Base-by-base conservation (phyloP, 1,140 invertebrate genomes). In the Lepidurus arcticus region DNA sequence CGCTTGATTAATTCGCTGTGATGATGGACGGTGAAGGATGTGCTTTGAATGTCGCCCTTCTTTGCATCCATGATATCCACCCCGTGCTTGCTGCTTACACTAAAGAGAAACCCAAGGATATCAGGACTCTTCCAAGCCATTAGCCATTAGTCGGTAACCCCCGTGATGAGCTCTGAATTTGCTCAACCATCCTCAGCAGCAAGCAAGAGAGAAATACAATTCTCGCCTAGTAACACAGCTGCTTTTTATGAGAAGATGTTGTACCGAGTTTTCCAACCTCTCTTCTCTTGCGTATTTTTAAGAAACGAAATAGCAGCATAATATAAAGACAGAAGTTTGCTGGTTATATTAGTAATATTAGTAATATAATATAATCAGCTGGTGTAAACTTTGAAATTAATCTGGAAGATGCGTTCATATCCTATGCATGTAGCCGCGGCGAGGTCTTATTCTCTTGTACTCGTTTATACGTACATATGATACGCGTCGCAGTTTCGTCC, bases 91-190 rank as follows among this genome's bases (percentile, higher is more conserved):
- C 53, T 65, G 53, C 53, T 65, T 7, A n/a, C 16, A 21, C 53
- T 21, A 34, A 34, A 34, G 53, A 65, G 16, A 65, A 65, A 65
- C 53, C 53, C 53, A 21, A 65, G 9, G 53, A 65, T 65, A 65
- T 65, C 53, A 65, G 53, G 53, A 65, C 53, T 21, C 21, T 65
- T 65, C 53, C 21, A 65, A 65, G 53, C 53, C 53, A 65, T 65
- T 65, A 65, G 53, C 53, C 53, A 65, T 65, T 65, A 65, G 53
- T 65, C 53, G 53, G 53, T 65, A 65, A 65, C 53, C 53, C 53
- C 53, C 53, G 53, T 65, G 53, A 65, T 65, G 53, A 65, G 53
- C 53, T 65, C 53, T 65, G 53, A 65, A 65, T 65, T 65, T 65
- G 53, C 53, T 65, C 53, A 65, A 21, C 53, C 53, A 65, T 65